Conservation (phyloP, 2,113 vertebrate species). For the Xiphophorus couchianus region DNA sequence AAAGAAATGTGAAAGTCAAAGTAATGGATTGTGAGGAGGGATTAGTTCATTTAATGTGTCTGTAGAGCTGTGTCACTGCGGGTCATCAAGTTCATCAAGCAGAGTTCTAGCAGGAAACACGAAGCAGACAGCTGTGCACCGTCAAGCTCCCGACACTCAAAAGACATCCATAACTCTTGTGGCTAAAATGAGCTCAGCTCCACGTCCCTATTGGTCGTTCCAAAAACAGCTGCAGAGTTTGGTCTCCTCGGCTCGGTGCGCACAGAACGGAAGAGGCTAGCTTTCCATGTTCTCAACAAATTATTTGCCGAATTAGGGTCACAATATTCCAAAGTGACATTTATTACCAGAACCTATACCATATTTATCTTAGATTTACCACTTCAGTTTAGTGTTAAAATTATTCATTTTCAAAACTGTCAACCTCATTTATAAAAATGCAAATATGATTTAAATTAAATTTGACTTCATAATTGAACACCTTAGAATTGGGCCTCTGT, state of each 20-base stretch:
- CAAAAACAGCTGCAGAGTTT: not conserved
- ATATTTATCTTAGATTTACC: too few relatives aligned
- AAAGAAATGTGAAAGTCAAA: not conserved
- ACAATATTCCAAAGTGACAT: too few relatives aligned
- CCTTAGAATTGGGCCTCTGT: too few relatives aligned
- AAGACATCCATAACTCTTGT: not conserved
- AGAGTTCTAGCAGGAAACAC: not conserved
- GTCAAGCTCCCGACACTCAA: not conserved
- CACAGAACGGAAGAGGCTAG: not conserved
- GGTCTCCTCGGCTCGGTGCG: not conserved
- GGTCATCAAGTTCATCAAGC: conserved; percentile 1
- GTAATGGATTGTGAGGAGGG: not conserved
- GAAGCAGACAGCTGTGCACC: conserved; percentile 1
- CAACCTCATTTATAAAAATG: too few relatives aligned
- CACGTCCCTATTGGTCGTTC: not conserved
- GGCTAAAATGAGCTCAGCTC: not conserved
- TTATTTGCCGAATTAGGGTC: not conserved
- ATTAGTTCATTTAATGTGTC: not conserved
- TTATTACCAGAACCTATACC: too few relatives aligned
- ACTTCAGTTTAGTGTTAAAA: too few relatives aligned
- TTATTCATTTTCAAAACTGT: too few relatives aligned
- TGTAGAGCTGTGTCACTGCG: not conserved
- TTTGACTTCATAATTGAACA: too few relatives aligned
- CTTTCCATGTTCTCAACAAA: not conserved
- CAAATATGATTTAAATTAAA: too few relatives aligned